These are phyloP conservation scores for Saturnia japonica DNA, from an alignment of 2,888 invertebrate species.

Conservation along the genomic window DNA sequence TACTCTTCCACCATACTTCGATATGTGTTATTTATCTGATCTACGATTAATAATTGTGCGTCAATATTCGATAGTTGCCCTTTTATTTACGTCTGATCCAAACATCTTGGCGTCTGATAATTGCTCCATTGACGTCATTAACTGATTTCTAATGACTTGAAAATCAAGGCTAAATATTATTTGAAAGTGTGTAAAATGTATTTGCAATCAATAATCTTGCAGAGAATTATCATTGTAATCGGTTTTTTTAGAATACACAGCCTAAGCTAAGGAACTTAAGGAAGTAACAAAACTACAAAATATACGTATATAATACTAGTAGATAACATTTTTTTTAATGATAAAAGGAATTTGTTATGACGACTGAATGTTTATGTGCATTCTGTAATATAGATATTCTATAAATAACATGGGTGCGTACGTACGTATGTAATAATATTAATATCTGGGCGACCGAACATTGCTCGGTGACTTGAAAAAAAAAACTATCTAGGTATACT, in stretches of 20 bases:
- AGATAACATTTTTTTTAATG: conserved; percentile 16
- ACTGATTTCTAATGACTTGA: conserved; percentile 34
- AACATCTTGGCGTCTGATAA: conserved; percentile 25
- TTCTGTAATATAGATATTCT: conserved; percentile 29
- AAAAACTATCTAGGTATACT: too few relatives aligned
- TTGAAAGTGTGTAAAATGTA: conserved; percentile 6
- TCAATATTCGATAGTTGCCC: conserved; percentile 16
- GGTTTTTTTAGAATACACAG: neutral
- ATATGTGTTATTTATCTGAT: neutral
- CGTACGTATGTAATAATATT: conserved; percentile 30
- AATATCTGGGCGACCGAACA: too few relatives aligned
- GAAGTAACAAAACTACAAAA: neutral
- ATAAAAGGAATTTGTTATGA: conserved; percentile 39
- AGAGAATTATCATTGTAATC: neutral
- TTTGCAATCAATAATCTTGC: neutral
- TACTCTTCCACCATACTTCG: too few relatives aligned
- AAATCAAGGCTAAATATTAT: conserved; percentile 15
- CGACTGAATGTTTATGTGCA: conserved; percentile 41
- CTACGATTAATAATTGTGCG: conserved; percentile 2
- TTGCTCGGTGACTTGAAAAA: too few relatives aligned
- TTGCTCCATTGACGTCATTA: conserved; percentile 33
- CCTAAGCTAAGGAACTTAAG: neutral
- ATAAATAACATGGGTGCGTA: conserved; percentile 30
- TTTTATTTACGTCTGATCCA: conserved; percentile 19
- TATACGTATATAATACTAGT: conserved; percentile 11